A percentile compares a stretch with the other conserved stretches of the same genome.
Conservation (phyloP, 2,888 invertebrate species). For the Seira ritae region DNA sequence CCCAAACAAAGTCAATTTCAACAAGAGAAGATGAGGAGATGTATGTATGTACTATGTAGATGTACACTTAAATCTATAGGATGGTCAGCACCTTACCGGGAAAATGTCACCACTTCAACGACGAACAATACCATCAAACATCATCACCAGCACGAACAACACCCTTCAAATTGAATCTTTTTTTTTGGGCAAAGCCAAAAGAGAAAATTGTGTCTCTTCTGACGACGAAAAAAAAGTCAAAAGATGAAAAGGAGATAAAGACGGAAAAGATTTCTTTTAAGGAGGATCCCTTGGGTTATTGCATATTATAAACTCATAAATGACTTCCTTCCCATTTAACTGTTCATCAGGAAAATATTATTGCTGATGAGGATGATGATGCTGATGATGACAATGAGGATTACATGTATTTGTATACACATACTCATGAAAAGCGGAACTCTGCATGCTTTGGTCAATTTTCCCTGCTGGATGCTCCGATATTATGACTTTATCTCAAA, state of each 20-base stretch:
- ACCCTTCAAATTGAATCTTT: slow-evolving; percentile 12
- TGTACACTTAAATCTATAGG: too few relatives aligned
- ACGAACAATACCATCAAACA: slow-evolving; percentile 23
- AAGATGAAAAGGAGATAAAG: slow-evolving; percentile 29
- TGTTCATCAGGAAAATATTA: slow-evolving; percentile 55
- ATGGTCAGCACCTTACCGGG: slow-evolving; percentile 59
- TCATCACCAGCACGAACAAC: neutral
- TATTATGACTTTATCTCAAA: slow-evolving; percentile 14
- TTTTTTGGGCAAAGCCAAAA: neutral
- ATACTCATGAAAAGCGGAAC: neutral
- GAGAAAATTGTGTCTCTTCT: neutral
- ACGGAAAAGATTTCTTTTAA: slow-evolving; percentile 17
- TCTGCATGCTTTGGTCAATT: slow-evolving; percentile 23
- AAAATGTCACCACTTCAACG: slow-evolving; percentile 54
- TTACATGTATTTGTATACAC: neutral
- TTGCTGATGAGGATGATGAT: slow-evolving; percentile 26
- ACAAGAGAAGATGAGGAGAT: slow-evolving; percentile 2
- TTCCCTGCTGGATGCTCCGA: slow-evolving; percentile 2
- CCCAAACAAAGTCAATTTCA: slow-evolving; percentile 52
- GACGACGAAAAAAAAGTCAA: slow-evolving; percentile 29
- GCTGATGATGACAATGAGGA: neutral
- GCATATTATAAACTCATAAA: slow-evolving; percentile 65
- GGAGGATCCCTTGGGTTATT: slow-evolving; percentile 63
- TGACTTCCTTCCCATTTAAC: slow-evolving; percentile 64
- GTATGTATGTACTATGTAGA: too few relatives aligned